phyloP scores from a whole-genome alignment of 2,797 vertebrate species.

The Bovichtus diacanthus region DNA sequence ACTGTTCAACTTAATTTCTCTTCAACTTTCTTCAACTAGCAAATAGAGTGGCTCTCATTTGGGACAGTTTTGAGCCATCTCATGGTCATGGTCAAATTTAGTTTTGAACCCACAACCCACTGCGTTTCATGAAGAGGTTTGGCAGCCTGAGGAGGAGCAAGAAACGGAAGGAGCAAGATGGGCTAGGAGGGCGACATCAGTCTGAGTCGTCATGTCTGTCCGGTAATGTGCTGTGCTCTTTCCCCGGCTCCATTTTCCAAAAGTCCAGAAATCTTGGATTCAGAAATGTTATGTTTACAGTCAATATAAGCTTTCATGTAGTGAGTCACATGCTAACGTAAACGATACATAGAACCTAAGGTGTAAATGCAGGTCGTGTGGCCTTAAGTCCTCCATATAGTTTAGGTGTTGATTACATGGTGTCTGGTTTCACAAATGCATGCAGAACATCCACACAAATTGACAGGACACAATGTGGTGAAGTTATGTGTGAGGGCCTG shows the following conservation, averaged over 20 bases:
- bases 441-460: slow-evolving; percentile 40
- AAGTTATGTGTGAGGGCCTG: slow-evolving; percentile 25
- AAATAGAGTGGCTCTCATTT: slow-evolving; percentile 40
- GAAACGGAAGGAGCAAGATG: slow-evolving; percentile 91
- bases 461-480: slow-evolving; percentile 26
- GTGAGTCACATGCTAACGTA: background rate
- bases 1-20: background rate
- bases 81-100: slow-evolving; percentile 84
- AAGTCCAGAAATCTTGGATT: background rate
- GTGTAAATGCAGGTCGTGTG: slow-evolving; percentile 9
- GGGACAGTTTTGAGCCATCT: slow-evolving; percentile 10
- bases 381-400: slow-evolving; percentile 16
- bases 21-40: slow-evolving; percentile 11
- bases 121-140: slow-evolving; percentile 94
- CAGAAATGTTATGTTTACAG: background rate
- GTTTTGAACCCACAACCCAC: slow-evolving; percentile 54
- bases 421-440: slow-evolving; percentile 62
- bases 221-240: slow-evolving; percentile 84
- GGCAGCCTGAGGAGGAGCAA: slow-evolving; percentile 93
- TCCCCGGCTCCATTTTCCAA: background rate
- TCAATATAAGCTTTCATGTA: background rate
- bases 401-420: slow-evolving; percentile 20
- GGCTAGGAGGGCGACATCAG: slow-evolving; percentile 85
- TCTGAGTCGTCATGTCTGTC: slow-evolving; percentile 89
- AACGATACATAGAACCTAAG: too few species aligned